phyloP scores from a whole-genome alignment of 2,797 vertebrate species.

The Lateolabrax maculatus region DNA sequence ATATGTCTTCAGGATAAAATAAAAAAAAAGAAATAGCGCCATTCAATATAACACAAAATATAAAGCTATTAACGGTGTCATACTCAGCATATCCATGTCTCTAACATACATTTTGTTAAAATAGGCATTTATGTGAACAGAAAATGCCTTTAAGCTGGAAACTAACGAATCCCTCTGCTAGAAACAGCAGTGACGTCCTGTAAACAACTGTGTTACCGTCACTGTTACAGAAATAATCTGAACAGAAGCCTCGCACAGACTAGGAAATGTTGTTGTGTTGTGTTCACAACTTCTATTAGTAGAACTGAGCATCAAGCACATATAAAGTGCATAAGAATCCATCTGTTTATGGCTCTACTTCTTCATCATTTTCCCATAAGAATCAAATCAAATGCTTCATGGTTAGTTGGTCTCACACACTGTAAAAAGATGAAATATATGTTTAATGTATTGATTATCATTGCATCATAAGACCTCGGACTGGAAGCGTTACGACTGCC shows the following conservation, averaged over 20 bases:
- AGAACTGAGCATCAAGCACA: slow-evolving; percentile 26
- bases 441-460: slow-evolving; percentile 39
- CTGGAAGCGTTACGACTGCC: slow-evolving; percentile 34
- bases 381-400: not conserved
- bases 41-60: not conserved
- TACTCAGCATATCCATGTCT: not conserved
- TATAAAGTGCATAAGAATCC: slow-evolving; percentile 29
- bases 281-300: slow-evolving; percentile 33
- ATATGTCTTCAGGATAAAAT: slow-evolving; percentile 14
- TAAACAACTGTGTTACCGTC: slow-evolving; percentile 28
- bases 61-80: not conserved
- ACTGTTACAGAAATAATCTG: slow-evolving; percentile 30
- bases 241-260: slow-evolving; percentile 6
- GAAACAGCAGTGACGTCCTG: slow-evolving; percentile 8
- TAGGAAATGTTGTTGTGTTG: slow-evolving; percentile 18
- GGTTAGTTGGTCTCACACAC: not conserved
- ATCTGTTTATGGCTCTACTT: slow-evolving; percentile 30
- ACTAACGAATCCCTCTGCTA: slow-evolving; percentile 3
- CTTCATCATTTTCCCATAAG: not conserved
- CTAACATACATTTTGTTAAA: not conserved
- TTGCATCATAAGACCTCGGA: slow-evolving; percentile 6
- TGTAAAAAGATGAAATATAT: not conserved
- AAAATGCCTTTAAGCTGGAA: slow-evolving; percentile 1
- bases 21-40: not conserved
- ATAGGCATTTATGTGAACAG: not conserved